Percentiles rank a stretch among this genome's conserved stretches.
Evolutionary conservation across 2,797 vertebrate species (phyloP).

Genomic region (Sphenopsis melanotis): DNA sequence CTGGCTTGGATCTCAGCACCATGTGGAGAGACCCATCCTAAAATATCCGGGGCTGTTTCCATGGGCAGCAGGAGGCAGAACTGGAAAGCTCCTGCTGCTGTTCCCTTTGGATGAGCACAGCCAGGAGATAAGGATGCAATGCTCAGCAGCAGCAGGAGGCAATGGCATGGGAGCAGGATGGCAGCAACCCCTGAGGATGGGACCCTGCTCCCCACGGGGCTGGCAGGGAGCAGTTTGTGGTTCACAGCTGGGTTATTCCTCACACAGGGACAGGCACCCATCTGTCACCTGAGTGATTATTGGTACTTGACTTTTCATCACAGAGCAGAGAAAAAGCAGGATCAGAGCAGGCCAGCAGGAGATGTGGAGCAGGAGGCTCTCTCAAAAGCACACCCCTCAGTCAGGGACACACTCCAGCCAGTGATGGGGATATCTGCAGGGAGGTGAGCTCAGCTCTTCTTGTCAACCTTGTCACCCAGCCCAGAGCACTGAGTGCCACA

Average conservation of each 20-base stretch:
- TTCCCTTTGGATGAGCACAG: slow-evolving; percentile 2
- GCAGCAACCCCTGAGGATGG: background rate
- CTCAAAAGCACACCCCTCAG: background rate
- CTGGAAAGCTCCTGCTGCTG: background rate
- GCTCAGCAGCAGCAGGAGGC: background rate
- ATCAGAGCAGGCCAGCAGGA: background rate
- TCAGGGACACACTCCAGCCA: background rate
- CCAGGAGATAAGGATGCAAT: background rate
- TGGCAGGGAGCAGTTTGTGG: background rate
- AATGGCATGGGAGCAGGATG: background rate
- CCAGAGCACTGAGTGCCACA: background rate
- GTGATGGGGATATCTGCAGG: background rate
- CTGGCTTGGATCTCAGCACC: background rate
- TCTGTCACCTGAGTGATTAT: background rate
- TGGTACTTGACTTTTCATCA: background rate
- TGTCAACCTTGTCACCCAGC: background rate
- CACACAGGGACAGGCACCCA: background rate
- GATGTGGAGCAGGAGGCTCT: background rate
- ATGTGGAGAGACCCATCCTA: background rate
- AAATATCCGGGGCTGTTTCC: background rate
- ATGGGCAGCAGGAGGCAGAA: background rate
- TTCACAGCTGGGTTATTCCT: background rate
- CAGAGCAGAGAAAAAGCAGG: background rate
- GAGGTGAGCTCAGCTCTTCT: background rate
- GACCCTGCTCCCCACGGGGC: background rate